These are phyloP conservation scores for Styela plicata DNA, from an alignment of 23 tunicate genomes.

Conservation along the genomic window DNA sequence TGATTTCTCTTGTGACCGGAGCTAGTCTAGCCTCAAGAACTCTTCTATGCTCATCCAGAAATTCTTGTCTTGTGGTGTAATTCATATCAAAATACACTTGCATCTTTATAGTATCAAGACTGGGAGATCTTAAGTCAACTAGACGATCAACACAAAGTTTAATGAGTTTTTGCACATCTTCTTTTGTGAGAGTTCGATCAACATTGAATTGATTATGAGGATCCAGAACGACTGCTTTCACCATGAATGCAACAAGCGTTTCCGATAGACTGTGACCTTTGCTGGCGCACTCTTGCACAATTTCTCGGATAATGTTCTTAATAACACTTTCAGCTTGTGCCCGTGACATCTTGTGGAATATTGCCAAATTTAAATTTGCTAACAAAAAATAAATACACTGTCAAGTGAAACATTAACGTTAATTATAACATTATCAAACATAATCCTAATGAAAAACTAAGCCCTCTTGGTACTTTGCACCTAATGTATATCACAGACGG, in stretches of 20 bases:
- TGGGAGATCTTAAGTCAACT: conserved; percentile 70
- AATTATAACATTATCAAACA: no score
- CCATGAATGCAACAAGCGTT: conserved; percentile 97
- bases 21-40: conserved; percentile 81
- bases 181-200: conserved; percentile 93
- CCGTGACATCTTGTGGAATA: conserved; percentile 58
- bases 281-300: conserved; percentile 95
- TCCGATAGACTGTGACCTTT: conserved; percentile 95
- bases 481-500: no score
- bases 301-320: conserved; percentile 92
- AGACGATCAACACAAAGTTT: conserved; percentile 89
- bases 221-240: conserved; percentile 96
- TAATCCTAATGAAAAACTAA: no score
- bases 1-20: conserved; percentile 88
- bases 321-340: conserved; percentile 99
- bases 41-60: conserved; percentile 92
- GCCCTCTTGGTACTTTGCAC: no score
- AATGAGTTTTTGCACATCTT: conserved; percentile 90
- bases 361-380: background rate
- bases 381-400: conserved; percentile 6
- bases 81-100: conserved; percentile 99
- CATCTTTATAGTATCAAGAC: conserved; percentile 96
- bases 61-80: conserved; percentile 87
- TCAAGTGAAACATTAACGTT: no score
- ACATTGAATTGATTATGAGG: conserved; percentile 95